phyloP scores from a whole-genome alignment of 2,888 invertebrate genomes.

The Epinotia demarniana region DNA sequence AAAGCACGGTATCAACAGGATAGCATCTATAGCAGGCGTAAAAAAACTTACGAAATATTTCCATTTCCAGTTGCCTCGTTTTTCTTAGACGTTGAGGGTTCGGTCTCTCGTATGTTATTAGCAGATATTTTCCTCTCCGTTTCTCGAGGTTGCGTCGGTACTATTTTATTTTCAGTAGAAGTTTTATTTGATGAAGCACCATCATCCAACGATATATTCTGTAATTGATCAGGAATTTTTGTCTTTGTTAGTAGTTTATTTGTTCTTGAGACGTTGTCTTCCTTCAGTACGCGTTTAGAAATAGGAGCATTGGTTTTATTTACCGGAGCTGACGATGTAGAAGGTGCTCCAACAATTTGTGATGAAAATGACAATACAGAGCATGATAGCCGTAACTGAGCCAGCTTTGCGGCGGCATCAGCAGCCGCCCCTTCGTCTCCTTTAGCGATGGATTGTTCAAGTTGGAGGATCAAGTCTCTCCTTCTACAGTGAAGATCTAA shows the following conservation, averaged over 20 bases:
- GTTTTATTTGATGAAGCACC: conserved; percentile 13
- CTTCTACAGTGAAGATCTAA: conserved; percentile 67
- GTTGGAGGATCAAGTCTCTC: conserved; percentile 85
- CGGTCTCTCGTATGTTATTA: conserved; percentile 17
- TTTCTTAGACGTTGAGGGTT: conserved; percentile 52
- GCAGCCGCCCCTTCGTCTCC: conserved; percentile 91
- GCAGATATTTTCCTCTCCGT: conserved; percentile 14
- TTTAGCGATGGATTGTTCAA: conserved; percentile 91
- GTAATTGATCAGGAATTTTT: conserved; percentile 7
- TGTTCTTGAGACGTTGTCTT: not conserved
- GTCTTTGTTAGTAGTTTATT: not conserved
- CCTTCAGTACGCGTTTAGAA: conserved; percentile 6
- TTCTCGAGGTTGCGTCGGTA: not conserved
- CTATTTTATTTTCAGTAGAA: conserved; percentile 6
- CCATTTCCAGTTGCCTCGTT: conserved; percentile 46
- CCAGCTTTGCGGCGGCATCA: conserved; percentile 90
- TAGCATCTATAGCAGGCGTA: conserved; percentile 17
- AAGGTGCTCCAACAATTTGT: conserved; percentile 67
- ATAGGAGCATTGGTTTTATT: conserved; percentile 14
- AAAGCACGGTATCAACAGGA: not conserved
- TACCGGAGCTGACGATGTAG: conserved; percentile 48
- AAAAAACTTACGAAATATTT: conserved; percentile 63
- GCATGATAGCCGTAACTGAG: conserved; percentile 90
- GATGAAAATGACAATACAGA: conserved; percentile 84
- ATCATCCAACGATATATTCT: not conserved